These are phyloP conservation scores for Petroica traversi DNA, from an alignment of 2,113 vertebrate species.

Conservation along the genomic window DNA sequence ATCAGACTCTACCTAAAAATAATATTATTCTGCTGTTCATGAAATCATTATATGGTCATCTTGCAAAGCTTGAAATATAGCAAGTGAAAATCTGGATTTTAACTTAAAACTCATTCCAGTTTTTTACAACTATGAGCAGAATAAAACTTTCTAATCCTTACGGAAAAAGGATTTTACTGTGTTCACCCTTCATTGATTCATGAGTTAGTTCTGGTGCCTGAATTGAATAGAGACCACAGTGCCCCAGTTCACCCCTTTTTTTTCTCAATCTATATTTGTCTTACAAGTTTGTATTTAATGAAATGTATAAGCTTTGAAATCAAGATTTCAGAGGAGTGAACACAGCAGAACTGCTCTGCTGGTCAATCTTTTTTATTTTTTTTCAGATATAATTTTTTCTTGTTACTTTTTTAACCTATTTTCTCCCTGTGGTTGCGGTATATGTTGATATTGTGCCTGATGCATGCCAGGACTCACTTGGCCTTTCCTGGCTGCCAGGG, in stretches of 20 bases:
- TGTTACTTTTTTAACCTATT: not conserved
- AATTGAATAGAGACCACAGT: not conserved
- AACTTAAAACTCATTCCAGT: not conserved
- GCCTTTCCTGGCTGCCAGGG: not conserved
- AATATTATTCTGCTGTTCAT: not conserved
- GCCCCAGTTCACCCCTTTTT: rapidly evolving
- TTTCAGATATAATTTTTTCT: not conserved
- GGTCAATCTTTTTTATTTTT: not conserved
- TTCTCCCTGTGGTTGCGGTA: not conserved
- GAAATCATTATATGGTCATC: not conserved
- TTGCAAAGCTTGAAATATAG: not conserved
- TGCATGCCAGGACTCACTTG: rapidly evolving
- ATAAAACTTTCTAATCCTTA: not conserved
- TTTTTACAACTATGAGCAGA: not conserved
- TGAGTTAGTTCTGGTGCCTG: not conserved
- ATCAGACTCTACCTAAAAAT: not conserved
- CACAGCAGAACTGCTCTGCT: not conserved
- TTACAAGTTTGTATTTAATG: not conserved
- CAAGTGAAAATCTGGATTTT: not conserved
- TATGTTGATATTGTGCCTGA: not conserved
- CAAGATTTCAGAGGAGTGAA: not conserved
- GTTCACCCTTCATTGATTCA: not conserved
- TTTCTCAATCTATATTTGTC: not conserved
- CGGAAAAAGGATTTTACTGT: not conserved
- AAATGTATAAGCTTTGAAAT: not conserved